Conservation (phyloP, 2,113 vertebrate genomes). For the Dipodomys stephensi region DNA sequence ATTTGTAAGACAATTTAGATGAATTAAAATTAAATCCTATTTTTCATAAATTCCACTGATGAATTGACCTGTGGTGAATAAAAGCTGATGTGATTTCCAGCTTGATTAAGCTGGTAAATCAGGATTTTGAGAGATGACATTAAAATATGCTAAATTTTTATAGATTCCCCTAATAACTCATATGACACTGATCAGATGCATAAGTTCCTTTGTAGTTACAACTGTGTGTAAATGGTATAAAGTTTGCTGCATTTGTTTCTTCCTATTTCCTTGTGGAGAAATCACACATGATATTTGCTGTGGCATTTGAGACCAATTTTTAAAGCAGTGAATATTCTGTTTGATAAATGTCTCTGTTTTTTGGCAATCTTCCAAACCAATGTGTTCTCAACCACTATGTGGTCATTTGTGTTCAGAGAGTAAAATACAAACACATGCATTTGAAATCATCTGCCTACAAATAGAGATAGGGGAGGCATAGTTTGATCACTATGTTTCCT, state of each 20-base stretch:
- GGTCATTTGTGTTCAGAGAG: neutral
- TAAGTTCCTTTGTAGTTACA: neutral
- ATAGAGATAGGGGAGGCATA: neutral
- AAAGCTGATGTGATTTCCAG: neutral
- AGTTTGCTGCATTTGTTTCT: neutral
- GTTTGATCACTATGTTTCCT: neutral
- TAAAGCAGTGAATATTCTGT: neutral
- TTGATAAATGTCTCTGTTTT: neutral
- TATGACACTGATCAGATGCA: neutral
- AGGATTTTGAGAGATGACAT: neutral
- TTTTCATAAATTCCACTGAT: neutral
- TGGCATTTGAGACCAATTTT: slow-evolving; percentile 22
- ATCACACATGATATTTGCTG: neutral
- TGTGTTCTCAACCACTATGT: neutral
- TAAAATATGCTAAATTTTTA: neutral
- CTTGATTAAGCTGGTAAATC: neutral
- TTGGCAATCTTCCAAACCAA: neutral
- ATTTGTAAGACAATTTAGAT: neutral
- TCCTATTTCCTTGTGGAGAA: neutral
- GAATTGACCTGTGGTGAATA: neutral
- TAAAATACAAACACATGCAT: neutral
- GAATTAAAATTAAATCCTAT: neutral
- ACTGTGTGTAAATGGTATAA: neutral
- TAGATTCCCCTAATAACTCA: neutral
- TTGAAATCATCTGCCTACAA: neutral